A percentile compares a stretch with the other conserved stretches of the same genome.
Conservation (phyloP, 2,888 invertebrate genomes). For the Monochamus alternatus region DNA sequence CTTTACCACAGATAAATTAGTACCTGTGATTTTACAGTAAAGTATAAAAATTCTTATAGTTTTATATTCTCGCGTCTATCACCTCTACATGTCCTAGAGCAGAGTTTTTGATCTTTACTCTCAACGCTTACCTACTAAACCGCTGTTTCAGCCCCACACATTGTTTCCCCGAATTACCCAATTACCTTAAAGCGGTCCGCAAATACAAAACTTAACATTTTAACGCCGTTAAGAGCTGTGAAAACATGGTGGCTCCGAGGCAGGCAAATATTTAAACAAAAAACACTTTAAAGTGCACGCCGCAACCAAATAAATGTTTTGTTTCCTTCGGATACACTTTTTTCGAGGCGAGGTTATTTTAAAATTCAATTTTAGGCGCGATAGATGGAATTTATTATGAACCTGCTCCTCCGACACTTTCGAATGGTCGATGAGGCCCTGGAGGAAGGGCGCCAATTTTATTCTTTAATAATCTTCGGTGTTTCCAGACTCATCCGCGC, state of each 20-base stretch:
- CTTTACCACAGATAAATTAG: no score
- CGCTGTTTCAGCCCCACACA: not conserved
- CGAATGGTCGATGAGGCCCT: not conserved
- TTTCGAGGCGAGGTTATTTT: not conserved
- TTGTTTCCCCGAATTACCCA: not conserved
- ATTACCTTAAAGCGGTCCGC: not conserved
- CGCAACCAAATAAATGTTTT: not conserved
- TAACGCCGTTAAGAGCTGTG: not conserved
- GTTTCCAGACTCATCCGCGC: not conserved
- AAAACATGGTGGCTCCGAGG: not conserved
- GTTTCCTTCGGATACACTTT: slow-evolving; percentile 7
- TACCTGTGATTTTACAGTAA: no score
- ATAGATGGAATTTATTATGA: slow-evolving; percentile 9
- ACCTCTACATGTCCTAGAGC: no score
- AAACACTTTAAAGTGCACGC: not conserved
- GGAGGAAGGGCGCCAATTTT: not conserved
- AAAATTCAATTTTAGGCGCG: slow-evolving; percentile 7
- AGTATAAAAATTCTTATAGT: no score
- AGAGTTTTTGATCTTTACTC: no score
- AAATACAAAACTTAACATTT: not conserved
- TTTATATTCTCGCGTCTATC: no score
- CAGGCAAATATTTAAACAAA: not conserved
- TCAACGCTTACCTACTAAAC: no score
- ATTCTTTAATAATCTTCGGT: slow-evolving; percentile 1
- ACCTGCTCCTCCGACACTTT: not conserved